Evolutionary conservation across 2,888 invertebrate genomes (phyloP).

Genomic region (Allygus modestus): DNA sequence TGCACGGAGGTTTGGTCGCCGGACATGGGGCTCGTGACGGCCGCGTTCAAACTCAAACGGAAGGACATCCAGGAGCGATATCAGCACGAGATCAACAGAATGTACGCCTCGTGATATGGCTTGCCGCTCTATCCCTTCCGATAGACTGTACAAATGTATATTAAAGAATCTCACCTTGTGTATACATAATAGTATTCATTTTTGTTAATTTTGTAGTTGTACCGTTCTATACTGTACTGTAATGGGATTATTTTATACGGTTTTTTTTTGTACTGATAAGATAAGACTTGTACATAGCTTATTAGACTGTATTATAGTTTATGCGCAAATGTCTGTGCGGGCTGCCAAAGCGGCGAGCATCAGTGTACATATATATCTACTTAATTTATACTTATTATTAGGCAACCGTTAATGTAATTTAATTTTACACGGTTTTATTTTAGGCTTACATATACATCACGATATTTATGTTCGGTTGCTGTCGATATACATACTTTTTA

Average conservation of each 20-base stretch:
- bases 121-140: slow-evolving; percentile 53
- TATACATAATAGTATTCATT: slow-evolving; percentile 29
- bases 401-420: background rate
- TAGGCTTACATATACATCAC: slow-evolving; percentile 19
- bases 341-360: slow-evolving; percentile 4
- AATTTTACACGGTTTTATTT: slow-evolving; percentile 7
- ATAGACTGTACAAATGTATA: slow-evolving; percentile 17
- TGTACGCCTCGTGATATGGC: slow-evolving; percentile 94
- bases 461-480: background rate
- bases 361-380: slow-evolving; percentile 25
- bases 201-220: slow-evolving; percentile 20
- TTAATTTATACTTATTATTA: slow-evolving; percentile 14
- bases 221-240: slow-evolving; percentile 10
- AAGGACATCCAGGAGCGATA: slow-evolving; percentile 97
- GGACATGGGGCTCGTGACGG: slow-evolving; percentile 97
- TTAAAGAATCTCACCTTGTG: slow-evolving; percentile 34
- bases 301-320: slow-evolving; percentile 30
- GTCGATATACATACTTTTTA: background rate
- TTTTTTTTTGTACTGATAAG: slow-evolving; percentile 45
- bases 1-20: slow-evolving; percentile 98
- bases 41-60: slow-evolving; percentile 98
- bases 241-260: slow-evolving; percentile 25
- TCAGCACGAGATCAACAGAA: slow-evolving; percentile 93
- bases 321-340: slow-evolving; percentile 13
- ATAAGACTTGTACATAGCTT: slow-evolving; percentile 50